Base-by-base conservation (phyloP, 1,140 invertebrate species). In the Bombus vancouverensis region DNA sequence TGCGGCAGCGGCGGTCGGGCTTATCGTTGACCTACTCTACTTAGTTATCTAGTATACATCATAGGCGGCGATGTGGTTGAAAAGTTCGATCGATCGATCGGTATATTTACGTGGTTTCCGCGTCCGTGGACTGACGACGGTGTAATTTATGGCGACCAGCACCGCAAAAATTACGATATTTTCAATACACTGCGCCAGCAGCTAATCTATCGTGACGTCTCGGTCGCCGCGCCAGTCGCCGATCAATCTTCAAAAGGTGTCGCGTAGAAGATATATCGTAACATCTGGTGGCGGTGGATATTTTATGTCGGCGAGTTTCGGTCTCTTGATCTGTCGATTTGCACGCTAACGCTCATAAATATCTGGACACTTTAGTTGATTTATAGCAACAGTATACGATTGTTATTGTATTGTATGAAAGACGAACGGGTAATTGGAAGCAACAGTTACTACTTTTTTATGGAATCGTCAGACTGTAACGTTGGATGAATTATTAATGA, bases 11-110 rank as follows among this genome's bases (percentile, higher is more conserved):
- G n/a, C 22, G 22, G 79, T 2, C 70, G 47, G 68, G 85, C 80
- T 86, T 86, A 86, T 82, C 80, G 72, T 86, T 82, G 85, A 82
- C 79, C 85, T 86, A 53, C 85, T 86, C 80, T 37, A 82, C 65
- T 82, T 82, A 75, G 70, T 86, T 82, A 73, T 76, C 72, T 71
- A 22, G 59, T 76, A 42, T 80, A 37, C 78, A 80, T 81, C 71
- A 70, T 57, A 68, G 47, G n/a, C 57, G 22, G 70, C 18, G 25
- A 9, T 18, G 32, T 18, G 74, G 53, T 13, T 78, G 37, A 59
- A 77, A 85, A 66, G 70, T 53, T 47, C 78, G 65, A 77, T 78
- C 82, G 34, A 77, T 78, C 82, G 70, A 65, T 53, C 34, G 65
- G 39, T 84, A 39, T 70, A 76, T 83, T 72, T 62, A 37, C 74